phyloP scores from a whole-genome alignment of 2,888 invertebrate species.

The Caenorhabditis sp. region DNA sequence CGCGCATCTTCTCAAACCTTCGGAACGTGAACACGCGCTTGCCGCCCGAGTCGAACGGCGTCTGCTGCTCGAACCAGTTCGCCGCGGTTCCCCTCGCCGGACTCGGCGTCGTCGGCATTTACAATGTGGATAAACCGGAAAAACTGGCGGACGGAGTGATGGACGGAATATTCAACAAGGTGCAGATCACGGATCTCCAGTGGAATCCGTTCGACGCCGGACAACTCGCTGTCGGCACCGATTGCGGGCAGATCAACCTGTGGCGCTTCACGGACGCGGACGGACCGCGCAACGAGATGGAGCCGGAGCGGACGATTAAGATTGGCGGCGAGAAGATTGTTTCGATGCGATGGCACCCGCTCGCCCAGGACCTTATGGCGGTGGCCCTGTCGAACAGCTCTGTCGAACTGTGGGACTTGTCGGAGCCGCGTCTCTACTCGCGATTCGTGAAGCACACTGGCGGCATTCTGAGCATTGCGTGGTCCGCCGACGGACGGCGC shows the following conservation, averaged over 20 bases:
- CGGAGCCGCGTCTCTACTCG: constrained; percentile 30
- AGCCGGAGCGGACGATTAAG: constrained; percentile 59
- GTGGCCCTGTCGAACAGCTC: constrained; percentile 88
- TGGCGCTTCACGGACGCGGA: constrained; percentile 61
- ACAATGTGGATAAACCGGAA: constrained; percentile 82
- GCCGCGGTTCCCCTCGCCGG: constrained; percentile 90
- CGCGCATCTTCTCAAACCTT: constrained; percentile 70
- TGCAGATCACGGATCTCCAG: constrained; percentile 87
- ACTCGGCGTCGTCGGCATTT: constrained; percentile 90
- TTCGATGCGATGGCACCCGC: constrained; percentile 89
- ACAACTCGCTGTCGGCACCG: constrained; percentile 87
- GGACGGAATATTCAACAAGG: constrained; percentile 91
- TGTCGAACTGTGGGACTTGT: constrained; percentile 63
- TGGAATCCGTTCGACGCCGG: constrained; percentile 93
- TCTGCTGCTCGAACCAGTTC: constrained; percentile 47
- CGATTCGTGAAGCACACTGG: constrained; percentile 51
- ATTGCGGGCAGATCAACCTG: constrained; percentile 83
- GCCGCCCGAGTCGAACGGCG: constrained; percentile 72
- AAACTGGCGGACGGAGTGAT: constrained; percentile 84
- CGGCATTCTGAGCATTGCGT: constrained; percentile 87
- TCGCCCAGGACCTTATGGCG: constrained; percentile 89
- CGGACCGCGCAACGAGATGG: constrained; percentile 64
- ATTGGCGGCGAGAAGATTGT: constrained; percentile 70
- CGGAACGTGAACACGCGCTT: constrained; percentile 76
- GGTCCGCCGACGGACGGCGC: constrained; percentile 91